A percentile compares a stretch with the other conserved stretches of the same genome.
These are phyloP conservation scores for Gadus macrocephalus DNA, from an alignment of 2,113 vertebrate species.

Conservation along the genomic window DNA sequence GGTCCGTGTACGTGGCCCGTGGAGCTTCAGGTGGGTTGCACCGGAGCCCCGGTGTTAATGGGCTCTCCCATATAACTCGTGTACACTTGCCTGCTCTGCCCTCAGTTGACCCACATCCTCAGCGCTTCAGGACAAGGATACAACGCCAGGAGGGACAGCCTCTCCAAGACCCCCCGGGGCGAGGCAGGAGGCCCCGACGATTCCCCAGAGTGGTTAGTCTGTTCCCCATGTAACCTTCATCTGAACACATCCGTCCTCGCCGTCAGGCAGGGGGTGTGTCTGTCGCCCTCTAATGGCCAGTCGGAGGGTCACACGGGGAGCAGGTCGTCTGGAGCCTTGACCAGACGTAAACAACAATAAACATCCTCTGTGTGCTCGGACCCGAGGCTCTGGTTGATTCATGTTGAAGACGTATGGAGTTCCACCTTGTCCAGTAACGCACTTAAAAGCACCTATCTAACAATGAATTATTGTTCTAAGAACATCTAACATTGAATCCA, in stretches of 20 bases:
- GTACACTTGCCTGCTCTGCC: no score
- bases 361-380: constrained; percentile 25
- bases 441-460: no score
- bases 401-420: background rate
- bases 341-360: constrained; percentile 61
- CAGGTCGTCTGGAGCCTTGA: constrained; percentile 39
- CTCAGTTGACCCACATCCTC: constrained; percentile 61
- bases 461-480: no score
- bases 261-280: background rate
- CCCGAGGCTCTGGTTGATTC: constrained; percentile 17
- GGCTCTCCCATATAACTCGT: no score
- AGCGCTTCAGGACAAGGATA: constrained; percentile 15
- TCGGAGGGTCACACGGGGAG: constrained; percentile 15
- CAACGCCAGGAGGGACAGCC: constrained; percentile 62
- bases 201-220: constrained; percentile 69
- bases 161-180: constrained; percentile 55
- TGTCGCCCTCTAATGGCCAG: constrained; percentile 38
- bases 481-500: no score
- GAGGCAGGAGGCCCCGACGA: constrained; percentile 47
- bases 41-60: no score
- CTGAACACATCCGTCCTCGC: no score
- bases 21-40: no score
- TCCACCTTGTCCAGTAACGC: background rate
- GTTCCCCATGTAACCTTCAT: no score
- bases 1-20: no score